Evolutionary conservation across 2,797 vertebrate genomes (phyloP), one percentile per base, ranked within the genome.

Genomic region (Rhinophrynus dorsalis): DNA sequence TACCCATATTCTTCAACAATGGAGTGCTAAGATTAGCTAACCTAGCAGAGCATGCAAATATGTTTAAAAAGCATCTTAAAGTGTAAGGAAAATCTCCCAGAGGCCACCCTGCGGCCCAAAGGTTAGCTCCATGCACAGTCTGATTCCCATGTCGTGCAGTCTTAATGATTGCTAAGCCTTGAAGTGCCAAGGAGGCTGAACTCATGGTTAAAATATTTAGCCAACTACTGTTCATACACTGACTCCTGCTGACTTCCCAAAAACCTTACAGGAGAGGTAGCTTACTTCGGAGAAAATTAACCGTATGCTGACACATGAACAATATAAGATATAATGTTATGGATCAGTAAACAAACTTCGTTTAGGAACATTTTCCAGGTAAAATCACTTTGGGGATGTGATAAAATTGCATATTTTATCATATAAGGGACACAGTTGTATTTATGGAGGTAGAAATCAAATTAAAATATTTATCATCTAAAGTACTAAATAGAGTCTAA

Each of bases 231-330:
- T 51, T 64, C 60, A 65, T 57, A 57, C 51, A 64, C 68, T 51
- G 68, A 65, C 68, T 72, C 61, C 60, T 51, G 61, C 68, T 58
- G 61, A 72, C 61, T 59, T 51, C 44, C 17, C 24, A 71, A 71
- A 71, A 54, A 29, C 5, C 40, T 56, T 55, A 45, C 68, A 70
- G 47, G 52, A 71, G 50, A 70, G 30, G 30, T 9, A 40, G 68
- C 27, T 51, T 26, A 2, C 21, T 24, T 35, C 23, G 51, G 26
- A 57, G 33, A 58, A 65, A 71, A 35, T 42, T 13, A 58, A 72
- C 33, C 57, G 27, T 61, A 60, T 52, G 35, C 13, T 69, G 35
- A 24, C 11, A 48, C 20, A 12, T 48, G 24, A 29, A 15, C 21
- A 51, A 51, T 51, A 29, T 27, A 23, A 12, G 42, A 48, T 1